A percentile compares a stretch with the other conserved stretches of the same genome.
These are phyloP conservation scores for Drosophila teissieri DNA, from an alignment of 1,140 invertebrate genomes.

Conservation along the genomic window DNA sequence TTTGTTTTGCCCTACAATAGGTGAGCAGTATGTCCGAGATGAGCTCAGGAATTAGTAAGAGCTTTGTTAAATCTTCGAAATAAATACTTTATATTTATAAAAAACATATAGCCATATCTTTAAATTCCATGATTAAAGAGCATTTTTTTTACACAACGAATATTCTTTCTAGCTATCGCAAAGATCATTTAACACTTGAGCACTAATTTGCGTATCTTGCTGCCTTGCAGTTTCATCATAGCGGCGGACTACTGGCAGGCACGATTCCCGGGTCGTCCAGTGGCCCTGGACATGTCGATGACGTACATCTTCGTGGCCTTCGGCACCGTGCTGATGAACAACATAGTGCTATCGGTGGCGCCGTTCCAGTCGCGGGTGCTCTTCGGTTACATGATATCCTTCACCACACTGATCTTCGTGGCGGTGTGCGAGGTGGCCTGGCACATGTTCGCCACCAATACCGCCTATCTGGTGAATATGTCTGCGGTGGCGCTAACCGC, in stretches of 20 bases:
- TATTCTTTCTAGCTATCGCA: no score
- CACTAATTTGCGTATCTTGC: neutral
- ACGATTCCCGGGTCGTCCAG: constrained; percentile 92
- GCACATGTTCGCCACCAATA: constrained; percentile 89
- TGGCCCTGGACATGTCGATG: constrained; percentile 96
- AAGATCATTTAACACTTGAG: no score
- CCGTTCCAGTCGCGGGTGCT: constrained; percentile 93
- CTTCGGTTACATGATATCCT: constrained; percentile 94
- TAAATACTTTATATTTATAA: no score
- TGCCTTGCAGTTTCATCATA: constrained; percentile 89
- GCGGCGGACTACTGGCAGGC: constrained; percentile 95
- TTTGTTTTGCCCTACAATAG: constrained; percentile 96
- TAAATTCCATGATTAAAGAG: no score
- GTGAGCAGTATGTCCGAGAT: constrained; percentile 82
- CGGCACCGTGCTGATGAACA: constrained; percentile 93
- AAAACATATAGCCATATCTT: no score
- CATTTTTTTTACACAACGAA: no score
- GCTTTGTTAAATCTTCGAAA: no score
- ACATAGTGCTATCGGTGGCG: constrained; percentile 92
- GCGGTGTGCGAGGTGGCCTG: constrained; percentile 93
- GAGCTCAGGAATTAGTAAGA: no score
- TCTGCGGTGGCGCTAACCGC: constrained; percentile 93
- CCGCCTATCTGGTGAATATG: constrained; percentile 92
- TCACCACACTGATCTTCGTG: constrained; percentile 92
- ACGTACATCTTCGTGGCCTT: constrained; percentile 95